Evolutionary conservation across 2,888 invertebrate species (phyloP).

Genomic region (Cerceris ruficornis): DNA sequence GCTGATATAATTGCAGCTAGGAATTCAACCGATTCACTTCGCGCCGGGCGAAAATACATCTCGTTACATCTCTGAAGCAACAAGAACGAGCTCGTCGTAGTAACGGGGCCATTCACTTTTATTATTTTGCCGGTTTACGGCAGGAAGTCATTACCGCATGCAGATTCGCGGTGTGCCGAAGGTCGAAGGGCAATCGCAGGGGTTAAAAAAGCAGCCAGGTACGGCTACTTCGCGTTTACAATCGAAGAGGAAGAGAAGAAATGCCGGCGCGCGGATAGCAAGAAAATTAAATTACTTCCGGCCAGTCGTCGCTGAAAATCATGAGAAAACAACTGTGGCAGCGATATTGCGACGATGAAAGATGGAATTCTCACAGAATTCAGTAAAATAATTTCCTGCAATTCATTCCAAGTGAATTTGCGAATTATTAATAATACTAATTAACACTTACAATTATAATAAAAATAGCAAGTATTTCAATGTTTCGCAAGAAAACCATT

Average conservation of each 20-base stretch:
- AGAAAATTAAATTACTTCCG: constrained; percentile 26
- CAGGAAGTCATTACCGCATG: constrained; percentile 79
- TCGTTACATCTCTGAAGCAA: constrained; percentile 46
- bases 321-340: background rate
- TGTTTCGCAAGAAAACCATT: too few species aligned
- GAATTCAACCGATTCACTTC: constrained; percentile 16
- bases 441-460: too few species aligned
- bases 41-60: constrained; percentile 25
- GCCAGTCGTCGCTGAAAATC: background rate
- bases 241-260: constrained; percentile 7
- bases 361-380: too few species aligned
- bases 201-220: constrained; percentile 36
- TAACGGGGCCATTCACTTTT: constrained; percentile 67
- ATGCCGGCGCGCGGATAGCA: constrained; percentile 3
- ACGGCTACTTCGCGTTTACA: constrained; percentile 18
- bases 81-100: constrained; percentile 35
- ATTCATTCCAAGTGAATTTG: too few species aligned
- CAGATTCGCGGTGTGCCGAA: constrained; percentile 71
- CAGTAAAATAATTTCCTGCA: too few species aligned
- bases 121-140: constrained; percentile 69
- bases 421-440: too few species aligned
- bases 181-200: constrained; percentile 54
- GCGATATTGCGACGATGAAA: too few species aligned
- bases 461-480: too few species aligned
- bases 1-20: background rate